Conservation (phyloP, 2,797 vertebrate genomes). For the Menidia menidia region DNA sequence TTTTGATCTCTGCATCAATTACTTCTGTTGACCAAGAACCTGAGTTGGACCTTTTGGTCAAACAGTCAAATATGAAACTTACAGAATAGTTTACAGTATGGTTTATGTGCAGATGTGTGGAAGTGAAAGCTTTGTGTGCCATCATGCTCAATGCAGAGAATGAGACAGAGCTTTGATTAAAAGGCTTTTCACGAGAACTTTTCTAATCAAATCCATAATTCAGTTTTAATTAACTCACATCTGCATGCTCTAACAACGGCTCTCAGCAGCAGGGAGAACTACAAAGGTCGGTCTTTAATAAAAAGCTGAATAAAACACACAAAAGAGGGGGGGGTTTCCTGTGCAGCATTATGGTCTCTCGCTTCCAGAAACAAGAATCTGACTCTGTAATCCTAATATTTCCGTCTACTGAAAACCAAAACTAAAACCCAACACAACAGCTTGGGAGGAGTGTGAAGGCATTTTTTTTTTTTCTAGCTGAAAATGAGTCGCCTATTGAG, state of each 20-base stretch:
- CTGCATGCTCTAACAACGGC: slow-evolving; percentile 7
- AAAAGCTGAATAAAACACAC: too few relatives aligned
- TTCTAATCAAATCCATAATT: background rate
- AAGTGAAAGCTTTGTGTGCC: too few relatives aligned
- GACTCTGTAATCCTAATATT: background rate
- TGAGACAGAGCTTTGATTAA: background rate
- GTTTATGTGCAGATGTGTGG: background rate
- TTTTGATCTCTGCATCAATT: background rate
- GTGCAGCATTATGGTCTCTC: background rate
- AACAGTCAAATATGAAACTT: too few relatives aligned
- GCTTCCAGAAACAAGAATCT: too few relatives aligned
- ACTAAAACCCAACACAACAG: background rate
- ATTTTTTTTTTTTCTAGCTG: too few relatives aligned
- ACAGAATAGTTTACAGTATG: too few relatives aligned
- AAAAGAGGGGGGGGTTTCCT: background rate
- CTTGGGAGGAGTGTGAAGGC: too few relatives aligned
- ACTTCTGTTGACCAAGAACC: background rate
- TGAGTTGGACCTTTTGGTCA: background rate
- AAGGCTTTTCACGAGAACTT: slow-evolving; percentile 3
- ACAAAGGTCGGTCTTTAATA: too few relatives aligned
- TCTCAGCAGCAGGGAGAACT: background rate
- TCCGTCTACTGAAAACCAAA: background rate
- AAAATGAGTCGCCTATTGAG: background rate
- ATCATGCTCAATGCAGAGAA: background rate
- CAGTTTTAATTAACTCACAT: slow-evolving; percentile 11